Evolutionary conservation across 1,140 invertebrate species (phyloP).

Genomic region (Drosophila suzukii): DNA sequence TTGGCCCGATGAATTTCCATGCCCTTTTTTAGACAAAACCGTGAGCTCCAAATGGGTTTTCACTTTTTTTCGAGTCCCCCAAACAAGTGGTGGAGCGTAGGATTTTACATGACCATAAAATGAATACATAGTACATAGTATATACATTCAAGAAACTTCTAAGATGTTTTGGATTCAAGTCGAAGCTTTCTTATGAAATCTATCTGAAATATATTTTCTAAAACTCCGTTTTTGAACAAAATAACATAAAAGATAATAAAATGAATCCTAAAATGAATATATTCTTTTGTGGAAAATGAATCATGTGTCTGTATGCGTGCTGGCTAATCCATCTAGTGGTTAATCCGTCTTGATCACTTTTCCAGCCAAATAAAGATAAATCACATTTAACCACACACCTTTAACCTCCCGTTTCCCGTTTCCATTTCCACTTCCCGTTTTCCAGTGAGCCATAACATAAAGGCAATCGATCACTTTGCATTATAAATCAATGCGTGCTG

Average conservation of each 20-base stretch:
- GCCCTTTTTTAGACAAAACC: conserved; percentile 38
- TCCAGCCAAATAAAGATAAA: conserved; percentile 13
- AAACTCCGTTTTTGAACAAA: too few relatives aligned
- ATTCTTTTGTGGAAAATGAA: background rate
- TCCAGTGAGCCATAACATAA: conserved; percentile 38
- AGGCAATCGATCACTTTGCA: conserved; percentile 45
- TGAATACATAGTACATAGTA: background rate
- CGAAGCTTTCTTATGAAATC: too few relatives aligned
- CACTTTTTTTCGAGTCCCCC: conserved; percentile 10
- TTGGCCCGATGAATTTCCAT: conserved; percentile 38
- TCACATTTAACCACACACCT: conserved; percentile 30
- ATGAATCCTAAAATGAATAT: background rate
- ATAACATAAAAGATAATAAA: background rate
- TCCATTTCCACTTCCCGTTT: conserved; percentile 36
- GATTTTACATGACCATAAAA: background rate
- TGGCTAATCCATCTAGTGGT: background rate
- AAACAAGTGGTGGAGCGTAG: conserved; percentile 5
- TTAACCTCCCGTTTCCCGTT: conserved; percentile 21
- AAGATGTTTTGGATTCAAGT: background rate
- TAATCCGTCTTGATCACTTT: background rate
- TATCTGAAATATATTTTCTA: too few relatives aligned
- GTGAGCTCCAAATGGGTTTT: conserved; percentile 31
- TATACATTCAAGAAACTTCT: background rate
- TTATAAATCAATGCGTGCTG: conserved; percentile 37
- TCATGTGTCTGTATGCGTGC: too few relatives aligned